Conservation (phyloP, 2,113 vertebrate genomes). For the Colinus virginianus region DNA sequence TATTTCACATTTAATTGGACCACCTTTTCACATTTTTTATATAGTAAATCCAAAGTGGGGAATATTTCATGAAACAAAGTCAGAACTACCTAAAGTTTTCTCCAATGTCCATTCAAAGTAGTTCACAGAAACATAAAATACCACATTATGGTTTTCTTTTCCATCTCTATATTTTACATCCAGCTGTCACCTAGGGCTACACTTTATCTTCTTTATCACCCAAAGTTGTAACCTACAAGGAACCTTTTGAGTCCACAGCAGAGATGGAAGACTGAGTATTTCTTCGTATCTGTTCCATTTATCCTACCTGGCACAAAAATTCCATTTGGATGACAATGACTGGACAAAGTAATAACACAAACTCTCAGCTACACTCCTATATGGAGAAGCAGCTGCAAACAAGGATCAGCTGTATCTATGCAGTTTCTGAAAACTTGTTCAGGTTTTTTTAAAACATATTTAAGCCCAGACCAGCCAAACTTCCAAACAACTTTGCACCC, state of each 20-base stretch:
- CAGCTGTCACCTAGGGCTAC: neutral
- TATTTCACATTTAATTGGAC: conserved; percentile 58
- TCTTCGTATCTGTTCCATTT: neutral
- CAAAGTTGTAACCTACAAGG: neutral
- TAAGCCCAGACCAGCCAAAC: neutral
- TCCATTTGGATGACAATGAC: neutral
- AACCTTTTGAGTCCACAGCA: neutral
- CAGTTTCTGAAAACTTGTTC: neutral
- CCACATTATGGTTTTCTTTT: neutral
- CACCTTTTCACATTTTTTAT: neutral
- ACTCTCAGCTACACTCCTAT: neutral
- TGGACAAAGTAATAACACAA: neutral
- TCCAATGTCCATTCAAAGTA: neutral
- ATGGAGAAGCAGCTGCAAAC: neutral
- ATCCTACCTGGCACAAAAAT: neutral
- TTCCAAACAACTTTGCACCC: neutral
- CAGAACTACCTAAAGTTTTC: neutral
- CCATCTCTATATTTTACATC: neutral
- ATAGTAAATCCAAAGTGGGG: neutral
- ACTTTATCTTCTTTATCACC: neutral
- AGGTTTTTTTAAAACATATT: neutral
- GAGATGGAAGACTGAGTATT: neutral
- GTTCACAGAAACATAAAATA: neutral
- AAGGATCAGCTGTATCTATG: neutral
- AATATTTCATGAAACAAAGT: neutral